Base-by-base conservation (phyloP, 2,797 vertebrate species). In the Phataginus tricuspis region DNA sequence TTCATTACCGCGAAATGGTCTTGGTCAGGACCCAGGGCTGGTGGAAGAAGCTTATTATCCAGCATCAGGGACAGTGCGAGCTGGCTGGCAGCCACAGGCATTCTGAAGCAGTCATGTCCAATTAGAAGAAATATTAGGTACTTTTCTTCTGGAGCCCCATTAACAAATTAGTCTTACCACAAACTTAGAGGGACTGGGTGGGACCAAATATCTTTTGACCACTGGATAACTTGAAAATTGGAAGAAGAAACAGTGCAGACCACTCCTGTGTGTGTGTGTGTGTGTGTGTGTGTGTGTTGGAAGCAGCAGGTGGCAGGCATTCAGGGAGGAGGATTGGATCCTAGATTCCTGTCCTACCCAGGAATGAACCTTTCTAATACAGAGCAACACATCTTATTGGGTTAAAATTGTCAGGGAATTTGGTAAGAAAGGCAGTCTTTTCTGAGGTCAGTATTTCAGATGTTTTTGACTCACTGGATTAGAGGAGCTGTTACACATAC, bases 11-110 rank as follows among this genome's bases (percentile, higher is more conserved):
- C 79, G 98, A 11, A 98, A 98, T 98, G 98, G 98, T 98, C 96
- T 98, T 98, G 97, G 98, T 98, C 98, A 96, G 98, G 98, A 97
- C 98, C 98, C 98, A 98, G 97, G 97, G 97, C 97, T 84, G 98
- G 98, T 98, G 99, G 99, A 99, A 99, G 99, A 99, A 99, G 99
- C 99, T 99, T 99, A 99, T 99, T 99, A 99, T 98, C 96, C 98
- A 98, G 98, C 98, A 98, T 99, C 99, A 98, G 98, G 99, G 99
- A 99, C 99, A 99, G 98, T 99, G 99, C 98, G 98, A 99, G 98
- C 99, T 99, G 99, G 99, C 99, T 83, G 96, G 97, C 98, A 98
- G 99, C 98, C 98, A 87, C 94, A 97, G 98, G 98, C 98, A 98
- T 98, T 98, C 98, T 98, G 98, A 97, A 98, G 96, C 98, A 98